phyloP scores from a whole-genome alignment of 1,140 invertebrate species.

The Heliconius himera region DNA sequence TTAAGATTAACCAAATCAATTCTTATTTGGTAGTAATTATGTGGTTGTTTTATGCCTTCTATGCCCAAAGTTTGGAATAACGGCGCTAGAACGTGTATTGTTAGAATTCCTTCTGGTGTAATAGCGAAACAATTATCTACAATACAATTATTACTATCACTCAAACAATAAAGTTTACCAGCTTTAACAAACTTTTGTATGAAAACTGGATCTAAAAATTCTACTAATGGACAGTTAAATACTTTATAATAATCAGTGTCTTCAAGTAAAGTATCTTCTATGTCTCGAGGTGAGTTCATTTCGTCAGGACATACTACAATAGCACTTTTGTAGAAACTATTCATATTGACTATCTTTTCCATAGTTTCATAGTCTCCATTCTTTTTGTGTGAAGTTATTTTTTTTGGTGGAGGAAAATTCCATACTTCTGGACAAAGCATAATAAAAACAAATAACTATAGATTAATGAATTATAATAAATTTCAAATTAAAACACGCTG shows the following conservation, averaged over 20 bases:
- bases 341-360: conserved; percentile 48
- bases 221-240: conserved; percentile 52
- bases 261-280: conserved; percentile 58
- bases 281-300: conserved; percentile 48
- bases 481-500: not conserved
- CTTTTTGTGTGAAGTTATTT: conserved; percentile 45
- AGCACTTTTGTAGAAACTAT: conserved; percentile 66
- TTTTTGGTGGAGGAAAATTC: conserved; percentile 67
- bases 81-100: conserved; percentile 57
- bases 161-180: conserved; percentile 62
- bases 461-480: not conserved
- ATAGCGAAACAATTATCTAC: conserved; percentile 63
- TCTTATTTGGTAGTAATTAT: conserved; percentile 61
- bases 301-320: conserved; percentile 71
- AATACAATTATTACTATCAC: conserved; percentile 60
- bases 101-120: conserved; percentile 65
- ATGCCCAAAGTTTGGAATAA: conserved; percentile 67
- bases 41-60: conserved; percentile 59
- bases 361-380: conserved; percentile 45
- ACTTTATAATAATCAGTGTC: conserved; percentile 70
- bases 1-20: conserved; percentile 59
- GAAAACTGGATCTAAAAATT: conserved; percentile 60
- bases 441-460: not conserved
- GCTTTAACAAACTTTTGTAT: conserved; percentile 67
- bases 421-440: conserved; percentile 73